Evolutionary conservation across 2,888 invertebrate species (phyloP).

Genomic region (Halictus quadricinctus): DNA sequence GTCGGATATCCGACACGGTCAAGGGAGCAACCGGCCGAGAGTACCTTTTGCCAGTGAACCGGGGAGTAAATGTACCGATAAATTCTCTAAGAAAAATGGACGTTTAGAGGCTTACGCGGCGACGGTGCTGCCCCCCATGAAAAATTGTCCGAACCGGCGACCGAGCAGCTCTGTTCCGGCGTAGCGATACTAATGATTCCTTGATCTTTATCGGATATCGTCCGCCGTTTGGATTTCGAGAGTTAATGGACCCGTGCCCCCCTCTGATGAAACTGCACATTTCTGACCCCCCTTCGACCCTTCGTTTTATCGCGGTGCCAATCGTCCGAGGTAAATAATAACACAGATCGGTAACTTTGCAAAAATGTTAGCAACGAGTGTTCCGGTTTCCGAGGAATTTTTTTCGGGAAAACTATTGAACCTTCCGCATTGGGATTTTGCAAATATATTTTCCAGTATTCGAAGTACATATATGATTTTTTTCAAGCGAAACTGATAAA

Average conservation of each 20-base stretch:
- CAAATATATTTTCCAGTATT: too few relatives aligned
- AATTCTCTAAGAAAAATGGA: slow-evolving; percentile 65
- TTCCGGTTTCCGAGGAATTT: too few relatives aligned
- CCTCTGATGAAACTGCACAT: neutral
- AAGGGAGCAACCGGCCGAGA: slow-evolving; percentile 37
- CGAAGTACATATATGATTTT: too few relatives aligned
- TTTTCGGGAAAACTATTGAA: too few relatives aligned
- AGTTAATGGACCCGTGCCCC: slow-evolving; percentile 23
- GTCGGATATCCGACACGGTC: slow-evolving; percentile 54
- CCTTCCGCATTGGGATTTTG: too few relatives aligned
- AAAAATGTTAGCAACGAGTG: too few relatives aligned
- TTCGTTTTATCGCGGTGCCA: neutral
- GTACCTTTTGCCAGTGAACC: slow-evolving; percentile 39
- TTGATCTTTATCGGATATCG: slow-evolving; percentile 22
- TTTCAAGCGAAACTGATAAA: too few relatives aligned
- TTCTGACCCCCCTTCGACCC: neutral
- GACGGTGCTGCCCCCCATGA: slow-evolving; percentile 28
- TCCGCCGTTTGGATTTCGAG: slow-evolving; percentile 3
- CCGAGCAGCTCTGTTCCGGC: neutral
- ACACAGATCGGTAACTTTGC: too few relatives aligned
- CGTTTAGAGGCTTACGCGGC: slow-evolving; percentile 48
- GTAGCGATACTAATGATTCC: slow-evolving; percentile 26
- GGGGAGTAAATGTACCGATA: slow-evolving; percentile 64
- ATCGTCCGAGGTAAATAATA: neutral
- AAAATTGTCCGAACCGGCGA: slow-evolving; percentile 28